These are phyloP conservation scores for Toxotes chatareus DNA, from an alignment of 2,113 vertebrate genomes.

Conservation along the genomic window DNA sequence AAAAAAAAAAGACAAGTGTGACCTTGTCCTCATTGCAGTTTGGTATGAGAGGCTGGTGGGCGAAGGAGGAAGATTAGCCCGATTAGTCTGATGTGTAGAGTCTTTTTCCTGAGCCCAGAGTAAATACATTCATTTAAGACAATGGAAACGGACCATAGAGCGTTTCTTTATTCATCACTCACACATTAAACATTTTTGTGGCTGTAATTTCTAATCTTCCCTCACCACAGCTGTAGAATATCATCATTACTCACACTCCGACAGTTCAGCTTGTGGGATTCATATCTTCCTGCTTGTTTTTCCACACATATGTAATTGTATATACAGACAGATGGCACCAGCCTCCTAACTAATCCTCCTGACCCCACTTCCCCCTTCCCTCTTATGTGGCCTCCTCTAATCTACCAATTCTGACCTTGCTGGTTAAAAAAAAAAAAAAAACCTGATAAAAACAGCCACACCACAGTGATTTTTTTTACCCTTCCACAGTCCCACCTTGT, in stretches of 20 bases:
- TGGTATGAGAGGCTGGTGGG: not conserved
- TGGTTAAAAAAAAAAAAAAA: conserved; percentile 8
- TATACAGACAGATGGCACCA: conserved; percentile 59
- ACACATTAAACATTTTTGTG: not conserved
- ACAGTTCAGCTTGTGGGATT: conserved; percentile 43
- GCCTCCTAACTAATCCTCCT: conserved; percentile 49
- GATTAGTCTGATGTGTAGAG: not conserved
- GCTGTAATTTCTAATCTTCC: conserved; percentile 28
- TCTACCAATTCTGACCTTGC: conserved; percentile 48
- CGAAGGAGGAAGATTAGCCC: not conserved
- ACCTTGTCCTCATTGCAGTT: not conserved
- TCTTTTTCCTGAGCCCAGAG: not conserved
- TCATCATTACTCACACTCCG: conserved; percentile 32
- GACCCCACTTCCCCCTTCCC: not conserved
- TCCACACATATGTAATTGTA: conserved; percentile 35
- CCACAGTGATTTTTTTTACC: conserved; percentile 21
- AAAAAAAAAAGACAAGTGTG: not conserved
- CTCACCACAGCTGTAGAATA: conserved; percentile 24
- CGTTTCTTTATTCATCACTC: not conserved
- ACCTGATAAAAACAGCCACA: not conserved
- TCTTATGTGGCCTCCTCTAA: conserved; percentile 34
- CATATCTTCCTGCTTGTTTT: conserved; percentile 39
- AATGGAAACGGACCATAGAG: not conserved
- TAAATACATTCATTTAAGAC: not conserved
- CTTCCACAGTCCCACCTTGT: conserved; percentile 22